phyloP scores from a whole-genome alignment of 1,140 invertebrate species.

The Prorops nasuta region DNA sequence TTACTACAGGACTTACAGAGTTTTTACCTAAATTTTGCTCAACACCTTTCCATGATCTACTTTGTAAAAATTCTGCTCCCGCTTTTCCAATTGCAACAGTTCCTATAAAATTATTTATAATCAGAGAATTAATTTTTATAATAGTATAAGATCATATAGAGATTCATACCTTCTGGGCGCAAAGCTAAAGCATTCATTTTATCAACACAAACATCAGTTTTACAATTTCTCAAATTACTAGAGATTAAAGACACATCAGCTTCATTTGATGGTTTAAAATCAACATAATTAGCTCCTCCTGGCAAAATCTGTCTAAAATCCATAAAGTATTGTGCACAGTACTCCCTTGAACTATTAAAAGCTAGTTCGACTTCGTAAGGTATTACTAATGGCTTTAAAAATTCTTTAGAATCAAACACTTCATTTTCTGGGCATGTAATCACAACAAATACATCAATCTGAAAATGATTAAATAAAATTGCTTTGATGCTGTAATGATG shows the following conservation, averaged over 20 bases:
- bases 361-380: conserved; percentile 91
- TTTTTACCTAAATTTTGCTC: conserved; percentile 70
- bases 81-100: conserved; percentile 55
- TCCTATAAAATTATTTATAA: conserved; percentile 21
- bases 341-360: conserved; percentile 65
- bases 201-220: conserved; percentile 8
- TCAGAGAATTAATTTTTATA: background rate
- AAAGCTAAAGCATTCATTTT: conserved; percentile 41
- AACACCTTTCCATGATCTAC: conserved; percentile 71
- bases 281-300: conserved; percentile 60
- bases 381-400: conserved; percentile 86
- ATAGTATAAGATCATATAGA: background rate
- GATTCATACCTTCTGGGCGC: conserved; percentile 13
- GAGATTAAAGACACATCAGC: conserved; percentile 71
- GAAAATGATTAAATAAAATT: conserved; percentile 39
- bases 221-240: conserved; percentile 60
- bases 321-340: conserved; percentile 66
- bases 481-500: conserved; percentile 4
- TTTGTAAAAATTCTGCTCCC: conserved; percentile 61
- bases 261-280: conserved; percentile 47
- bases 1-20: conserved; percentile 60
- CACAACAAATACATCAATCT: conserved; percentile 88
- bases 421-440: conserved; percentile 88
- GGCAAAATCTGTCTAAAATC: conserved; percentile 77
- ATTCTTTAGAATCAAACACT: conserved; percentile 80